Evolutionary conservation across 2,797 vertebrate species (phyloP).

Genomic region (Yasuhikotakia modesta): DNA sequence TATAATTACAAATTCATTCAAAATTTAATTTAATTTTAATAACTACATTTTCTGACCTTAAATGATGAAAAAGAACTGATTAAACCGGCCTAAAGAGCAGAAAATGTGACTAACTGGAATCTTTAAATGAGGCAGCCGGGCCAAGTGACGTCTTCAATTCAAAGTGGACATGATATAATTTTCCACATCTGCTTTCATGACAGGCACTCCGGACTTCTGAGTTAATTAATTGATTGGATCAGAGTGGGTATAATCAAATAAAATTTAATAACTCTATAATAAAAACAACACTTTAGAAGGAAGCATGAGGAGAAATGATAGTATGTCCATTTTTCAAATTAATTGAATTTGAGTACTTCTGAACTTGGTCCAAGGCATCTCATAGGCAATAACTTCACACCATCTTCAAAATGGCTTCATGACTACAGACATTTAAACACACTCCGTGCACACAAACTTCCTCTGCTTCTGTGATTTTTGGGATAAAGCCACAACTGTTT

Average conservation of each 20-base stretch:
- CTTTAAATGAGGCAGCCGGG: conserved; percentile 49
- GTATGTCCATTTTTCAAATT: conserved; percentile 84
- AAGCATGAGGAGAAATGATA: conserved; percentile 77
- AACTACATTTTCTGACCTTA: not conserved
- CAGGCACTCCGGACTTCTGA: conserved; percentile 77
- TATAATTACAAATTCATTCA: not conserved
- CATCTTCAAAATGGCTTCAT: conserved; percentile 74
- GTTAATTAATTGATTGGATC: conserved; percentile 88
- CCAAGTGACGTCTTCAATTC: conserved; percentile 70
- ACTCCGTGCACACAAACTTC: conserved; percentile 11
- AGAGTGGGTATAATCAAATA: conserved; percentile 84
- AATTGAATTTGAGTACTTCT: conserved; percentile 85
- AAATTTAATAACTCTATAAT: conserved; percentile 84
- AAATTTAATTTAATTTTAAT: not conserved
- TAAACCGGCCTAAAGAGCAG: conserved; percentile 63
- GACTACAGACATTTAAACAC: conserved; percentile 67
- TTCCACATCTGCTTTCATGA: conserved; percentile 80
- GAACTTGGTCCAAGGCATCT: conserved; percentile 79
- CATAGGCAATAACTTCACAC: conserved; percentile 77
- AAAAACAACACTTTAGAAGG: conserved; percentile 82
- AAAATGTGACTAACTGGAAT: conserved; percentile 57
- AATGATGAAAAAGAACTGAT: conserved; percentile 6
- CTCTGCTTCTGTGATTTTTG: conserved; percentile 28
- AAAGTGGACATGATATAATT: conserved; percentile 79
- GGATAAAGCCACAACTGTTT: conserved; percentile 67